Percentiles rank a stretch among this genome's conserved stretches.
Conservation (phyloP, 2,797 vertebrate genomes). For the Naso thynnoides region DNA sequence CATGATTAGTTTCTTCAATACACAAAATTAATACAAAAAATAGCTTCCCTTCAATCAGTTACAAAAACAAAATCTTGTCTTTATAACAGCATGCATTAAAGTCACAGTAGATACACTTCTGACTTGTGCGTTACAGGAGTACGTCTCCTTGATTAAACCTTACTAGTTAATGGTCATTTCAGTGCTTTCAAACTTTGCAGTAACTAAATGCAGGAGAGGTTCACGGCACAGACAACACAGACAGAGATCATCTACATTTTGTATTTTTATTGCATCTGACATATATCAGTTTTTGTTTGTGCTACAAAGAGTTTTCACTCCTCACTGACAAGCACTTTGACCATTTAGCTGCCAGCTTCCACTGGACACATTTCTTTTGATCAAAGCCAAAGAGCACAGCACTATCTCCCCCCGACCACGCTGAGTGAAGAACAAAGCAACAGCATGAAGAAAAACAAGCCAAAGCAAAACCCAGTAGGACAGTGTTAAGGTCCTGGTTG, state of each 20-base stretch:
- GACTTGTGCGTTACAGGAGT: too few species aligned
- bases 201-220: not conserved
- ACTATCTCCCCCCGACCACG: conserved; percentile 11
- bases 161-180: not conserved
- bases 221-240: not conserved
- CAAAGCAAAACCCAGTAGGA: not conserved
- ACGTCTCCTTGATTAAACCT: too few species aligned
- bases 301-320: not conserved
- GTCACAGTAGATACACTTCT: too few species aligned
- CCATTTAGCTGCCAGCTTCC: conserved; percentile 13
- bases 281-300: not conserved
- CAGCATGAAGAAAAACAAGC: not conserved
- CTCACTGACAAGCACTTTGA: not conserved
- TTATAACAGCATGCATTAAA: not conserved
- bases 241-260: not conserved
- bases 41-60: not conserved
- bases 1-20: too few species aligned
- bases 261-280: not conserved
- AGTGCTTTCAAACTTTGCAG: not conserved
- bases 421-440: conserved; percentile 40
- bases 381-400: conserved; percentile 40
- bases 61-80: not conserved
- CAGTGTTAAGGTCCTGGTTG: conserved; percentile 13
- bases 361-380: conserved; percentile 24
- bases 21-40: too few species aligned